Evolutionary conservation across 2,888 invertebrate genomes (phyloP), one percentile per base, ranked within the genome.

Genomic region (Serripes groenlandicus): DNA sequence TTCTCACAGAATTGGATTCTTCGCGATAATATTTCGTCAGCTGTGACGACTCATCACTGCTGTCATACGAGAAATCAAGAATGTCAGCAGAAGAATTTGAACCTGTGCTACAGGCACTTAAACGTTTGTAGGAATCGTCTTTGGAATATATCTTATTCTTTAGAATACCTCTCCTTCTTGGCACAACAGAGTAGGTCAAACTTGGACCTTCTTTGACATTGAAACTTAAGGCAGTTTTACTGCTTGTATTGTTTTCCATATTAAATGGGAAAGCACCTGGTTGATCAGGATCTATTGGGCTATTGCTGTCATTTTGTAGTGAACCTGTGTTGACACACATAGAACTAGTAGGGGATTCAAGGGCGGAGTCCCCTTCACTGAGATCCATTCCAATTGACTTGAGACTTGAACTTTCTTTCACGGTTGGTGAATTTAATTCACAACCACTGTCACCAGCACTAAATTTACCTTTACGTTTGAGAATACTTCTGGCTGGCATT

Each of bases 1-100:
- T 60, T 37, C 70, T 74, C 15, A 68, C 73, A 9, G 73, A 62
- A 42, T 62, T 32, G 7, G 76, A 78, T 52, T 71, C 66, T 26
- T 75, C 74, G n/a, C 71, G 49, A 37, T 68, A 84, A 49, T 78
- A 82, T 21, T 71, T 66, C 15, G 72, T 42, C 32, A 70, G 62
- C n/a, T 75, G 75, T 11, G 82, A 64, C 26, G 77, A 70, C 18
- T 91, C 91, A 68, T 93, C 93, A 28, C 88, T 87, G 75, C 93
- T 93, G 79, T 94, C 93, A 66, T 93, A 93, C 1, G 93, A 93
- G 81, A 94, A 92, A 85, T 94, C 92, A 23, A 94, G 87, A 77
- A 93, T 90, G 80, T 94, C 94, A 28, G 92, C 92, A 0, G 94
- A 94, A 0, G 94, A 94, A 78, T 93, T 93, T 15, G 94, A 94